phyloP scores from a whole-genome alignment of 2,113 vertebrate genomes.

The Gymnobelideus leadbeateri region DNA sequence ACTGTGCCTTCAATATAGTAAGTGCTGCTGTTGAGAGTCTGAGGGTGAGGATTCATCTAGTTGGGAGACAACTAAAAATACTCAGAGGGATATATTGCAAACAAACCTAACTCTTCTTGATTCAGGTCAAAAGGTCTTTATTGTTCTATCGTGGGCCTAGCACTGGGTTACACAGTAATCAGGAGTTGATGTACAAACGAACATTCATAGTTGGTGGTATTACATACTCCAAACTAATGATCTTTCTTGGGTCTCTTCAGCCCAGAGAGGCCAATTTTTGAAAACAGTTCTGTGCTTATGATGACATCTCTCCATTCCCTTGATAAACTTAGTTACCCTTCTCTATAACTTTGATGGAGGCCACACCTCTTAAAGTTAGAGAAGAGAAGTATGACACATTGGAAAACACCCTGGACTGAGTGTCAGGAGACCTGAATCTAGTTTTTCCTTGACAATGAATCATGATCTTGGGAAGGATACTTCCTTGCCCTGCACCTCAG shows the following conservation, averaged over 20 bases:
- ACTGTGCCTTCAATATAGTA: neutral
- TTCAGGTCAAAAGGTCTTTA: too few species aligned
- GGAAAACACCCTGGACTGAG: neutral
- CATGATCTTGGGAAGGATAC: neutral
- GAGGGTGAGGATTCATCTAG: neutral
- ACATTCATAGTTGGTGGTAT: too few species aligned
- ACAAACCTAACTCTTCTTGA: too few species aligned
- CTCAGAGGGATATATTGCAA: neutral
- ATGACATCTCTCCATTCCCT: neutral
- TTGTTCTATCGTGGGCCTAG: too few species aligned
- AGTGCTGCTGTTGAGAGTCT: neutral
- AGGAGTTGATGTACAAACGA: too few species aligned
- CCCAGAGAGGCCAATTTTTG: too few species aligned
- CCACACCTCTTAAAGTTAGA: slow-evolving; percentile 2
- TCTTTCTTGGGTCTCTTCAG: too few species aligned
- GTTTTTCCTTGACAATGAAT: neutral
- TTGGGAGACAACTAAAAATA: neutral
- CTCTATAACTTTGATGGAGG: neutral
- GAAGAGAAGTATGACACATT: neutral
- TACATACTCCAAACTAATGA: too few species aligned
- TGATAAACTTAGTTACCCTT: neutral
- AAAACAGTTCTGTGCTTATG: neutral
- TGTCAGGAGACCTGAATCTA: neutral
- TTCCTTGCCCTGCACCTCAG: neutral
- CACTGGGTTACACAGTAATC: too few species aligned